Evolutionary conservation across 2,113 vertebrate genomes (phyloP).

Genomic region (Bufo bufo): DNA sequence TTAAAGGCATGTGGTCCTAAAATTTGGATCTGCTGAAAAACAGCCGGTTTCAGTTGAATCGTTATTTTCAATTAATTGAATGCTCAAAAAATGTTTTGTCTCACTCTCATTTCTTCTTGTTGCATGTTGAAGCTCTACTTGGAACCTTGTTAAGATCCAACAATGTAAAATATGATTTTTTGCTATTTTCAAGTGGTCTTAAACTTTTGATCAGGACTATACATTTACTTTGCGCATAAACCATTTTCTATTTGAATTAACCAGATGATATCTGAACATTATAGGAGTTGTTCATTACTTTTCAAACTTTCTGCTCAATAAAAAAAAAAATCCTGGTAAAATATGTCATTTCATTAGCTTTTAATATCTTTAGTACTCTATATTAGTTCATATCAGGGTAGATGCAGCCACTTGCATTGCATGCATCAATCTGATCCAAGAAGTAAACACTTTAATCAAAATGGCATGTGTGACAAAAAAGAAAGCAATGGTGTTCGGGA

Average conservation of each 20-base stretch:
- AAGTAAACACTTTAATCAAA: conserved; percentile 51
- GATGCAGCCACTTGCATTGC: conserved; percentile 27
- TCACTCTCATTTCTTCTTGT: too few relatives aligned
- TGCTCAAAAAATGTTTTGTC: too few relatives aligned
- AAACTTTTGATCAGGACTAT: too few relatives aligned
- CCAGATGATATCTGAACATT: not conserved
- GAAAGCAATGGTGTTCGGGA: conserved; percentile 40
- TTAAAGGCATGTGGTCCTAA: too few relatives aligned
- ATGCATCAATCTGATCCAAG: conserved; percentile 30
- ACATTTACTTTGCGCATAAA: too few relatives aligned
- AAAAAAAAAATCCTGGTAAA: not conserved
- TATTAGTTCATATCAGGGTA: conserved; percentile 36
- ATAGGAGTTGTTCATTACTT: not conserved
- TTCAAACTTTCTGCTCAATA: not conserved
- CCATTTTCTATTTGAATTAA: not conserved
- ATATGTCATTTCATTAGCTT: not conserved
- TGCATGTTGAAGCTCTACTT: too few relatives aligned
- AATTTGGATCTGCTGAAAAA: too few relatives aligned
- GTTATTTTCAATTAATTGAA: too few relatives aligned
- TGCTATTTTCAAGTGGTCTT: too few relatives aligned
- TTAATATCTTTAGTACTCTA: not conserved
- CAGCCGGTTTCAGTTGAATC: too few relatives aligned
- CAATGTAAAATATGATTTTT: too few relatives aligned
- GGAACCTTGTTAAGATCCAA: too few relatives aligned
- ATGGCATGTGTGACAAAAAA: conserved; percentile 36